Base-by-base conservation (phyloP, 2,113 vertebrate genomes). In the Colius striatus region DNA sequence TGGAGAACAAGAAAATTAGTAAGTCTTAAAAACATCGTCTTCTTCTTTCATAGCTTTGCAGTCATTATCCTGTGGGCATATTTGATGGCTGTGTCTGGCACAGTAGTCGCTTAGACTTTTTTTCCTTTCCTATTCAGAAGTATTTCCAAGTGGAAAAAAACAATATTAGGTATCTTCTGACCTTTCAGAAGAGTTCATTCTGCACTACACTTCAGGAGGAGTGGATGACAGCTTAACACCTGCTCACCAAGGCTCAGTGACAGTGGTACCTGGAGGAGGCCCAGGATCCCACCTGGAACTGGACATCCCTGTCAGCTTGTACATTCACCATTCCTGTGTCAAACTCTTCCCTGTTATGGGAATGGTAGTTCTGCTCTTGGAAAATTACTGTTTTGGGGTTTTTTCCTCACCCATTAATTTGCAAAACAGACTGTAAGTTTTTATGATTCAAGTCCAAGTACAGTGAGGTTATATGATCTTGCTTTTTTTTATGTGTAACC, bases 271-370 rank as follows among this genome's bases (percentile, higher is more conserved):
- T 14, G 17, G 34, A 45, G 57, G 65, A 71, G 45, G 43, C 34
- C 29, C 32, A 17, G 50, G 18, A 41, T n/a, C 23, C 23, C 29
- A 10, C 13, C 23, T 19, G 50, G 57, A 23, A 11, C 0, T 13
- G 6, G 30, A 36, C 25, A 13, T 12, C 20, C 30, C 21, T 43
- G 23, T 45, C 17, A 7, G 20, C 41, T 9, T 17, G 19, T 21
- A 11, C 8, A 2, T 30, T 72, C 34, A 20, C 23, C 51, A 2
- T 43, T 41, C 19, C 2, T 0, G 0, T n/a, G n/a, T n/a, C 25
- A 18, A 32, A 27, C 32, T 27, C 43, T n/a, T 84, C 47, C 38
- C 55, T 54, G 5, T 25, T 30, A 30, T 1, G 16, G 20, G 43
- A 20, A 16, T 72, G 32, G 18, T 16, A 47, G 26, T 58, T 36